A percentile compares a stretch with the other conserved stretches of the same genome.
Evolutionary conservation across 2,888 invertebrate genomes (phyloP).

Genomic region (Acrobasis suavella): DNA sequence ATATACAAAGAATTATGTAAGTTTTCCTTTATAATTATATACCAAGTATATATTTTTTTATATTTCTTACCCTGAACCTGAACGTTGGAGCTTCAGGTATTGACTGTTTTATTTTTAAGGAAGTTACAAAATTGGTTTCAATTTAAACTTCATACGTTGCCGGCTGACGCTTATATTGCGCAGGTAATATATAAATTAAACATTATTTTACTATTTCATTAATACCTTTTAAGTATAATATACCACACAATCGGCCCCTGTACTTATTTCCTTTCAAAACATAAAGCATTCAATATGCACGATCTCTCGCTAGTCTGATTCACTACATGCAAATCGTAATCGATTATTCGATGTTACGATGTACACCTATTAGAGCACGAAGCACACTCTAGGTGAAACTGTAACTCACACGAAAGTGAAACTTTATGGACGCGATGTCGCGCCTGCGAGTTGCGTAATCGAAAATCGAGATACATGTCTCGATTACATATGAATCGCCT

Average conservation of each 20-base stretch:
- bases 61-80: constrained; percentile 22
- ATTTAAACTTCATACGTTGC: not conserved
- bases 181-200: not conserved
- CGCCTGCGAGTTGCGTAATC: constrained; percentile 53
- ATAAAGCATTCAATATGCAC: not conserved
- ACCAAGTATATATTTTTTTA: not conserved
- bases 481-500: constrained; percentile 54
- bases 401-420: constrained; percentile 77
- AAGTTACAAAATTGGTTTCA: not conserved
- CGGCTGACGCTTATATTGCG: not conserved
- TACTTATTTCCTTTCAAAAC: not conserved
- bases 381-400: constrained; percentile 46
- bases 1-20: constrained; percentile 2
- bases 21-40: not conserved
- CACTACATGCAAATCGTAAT: constrained; percentile 10
- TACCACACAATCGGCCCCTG: not conserved
- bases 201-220: not conserved
- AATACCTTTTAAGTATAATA: not conserved
- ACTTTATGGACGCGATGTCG: constrained; percentile 63
- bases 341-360: constrained; percentile 17
- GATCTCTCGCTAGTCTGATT: not conserved
- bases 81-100: constrained; percentile 5
- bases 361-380: constrained; percentile 37
- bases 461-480: constrained; percentile 48
- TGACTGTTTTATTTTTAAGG: not conserved